These are phyloP conservation scores for Odontamblyopus rebecca DNA, from an alignment of 2,797 vertebrate species.

Conservation along the genomic window DNA sequence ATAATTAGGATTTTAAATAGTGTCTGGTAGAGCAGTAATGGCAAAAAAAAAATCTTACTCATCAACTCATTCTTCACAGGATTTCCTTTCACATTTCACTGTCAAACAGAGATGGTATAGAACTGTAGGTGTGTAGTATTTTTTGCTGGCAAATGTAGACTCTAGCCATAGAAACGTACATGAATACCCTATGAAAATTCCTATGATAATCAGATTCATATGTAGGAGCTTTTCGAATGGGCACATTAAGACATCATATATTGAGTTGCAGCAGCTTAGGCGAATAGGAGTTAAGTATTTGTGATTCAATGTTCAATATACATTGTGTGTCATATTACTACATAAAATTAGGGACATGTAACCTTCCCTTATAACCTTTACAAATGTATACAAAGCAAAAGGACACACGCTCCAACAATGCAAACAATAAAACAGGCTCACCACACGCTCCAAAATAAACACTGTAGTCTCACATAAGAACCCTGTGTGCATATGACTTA, in stretches of 20 bases:
- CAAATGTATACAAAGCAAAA: constrained; percentile 34
- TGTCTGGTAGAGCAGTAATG: constrained; percentile 10
- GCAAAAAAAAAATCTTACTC: constrained; percentile 10
- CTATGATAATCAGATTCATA: neutral
- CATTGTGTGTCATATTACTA: constrained; percentile 22
- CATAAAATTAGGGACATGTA: constrained; percentile 3
- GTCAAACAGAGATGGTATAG: constrained; percentile 12
- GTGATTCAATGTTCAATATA: neutral
- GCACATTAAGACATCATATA: constrained; percentile 4
- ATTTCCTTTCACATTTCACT: constrained; percentile 28
- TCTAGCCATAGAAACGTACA: neutral
- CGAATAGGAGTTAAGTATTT: neutral
- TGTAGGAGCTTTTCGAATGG: neutral
- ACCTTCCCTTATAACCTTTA: neutral
- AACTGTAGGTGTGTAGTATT: constrained; percentile 2
- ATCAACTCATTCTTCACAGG: constrained; percentile 7
- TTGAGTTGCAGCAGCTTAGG: constrained; percentile 8
- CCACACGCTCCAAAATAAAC: constrained; percentile 8
- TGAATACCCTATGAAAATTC: neutral
- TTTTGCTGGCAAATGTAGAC: constrained; percentile 3
- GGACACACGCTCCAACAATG: constrained; percentile 30
- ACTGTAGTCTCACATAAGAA: constrained; percentile 7
- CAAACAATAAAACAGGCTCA: constrained; percentile 26
- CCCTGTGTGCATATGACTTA: constrained; percentile 17
- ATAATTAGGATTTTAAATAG: constrained; percentile 1